phyloP scores from a whole-genome alignment of 2,888 invertebrate species.

The Tuta absoluta region DNA sequence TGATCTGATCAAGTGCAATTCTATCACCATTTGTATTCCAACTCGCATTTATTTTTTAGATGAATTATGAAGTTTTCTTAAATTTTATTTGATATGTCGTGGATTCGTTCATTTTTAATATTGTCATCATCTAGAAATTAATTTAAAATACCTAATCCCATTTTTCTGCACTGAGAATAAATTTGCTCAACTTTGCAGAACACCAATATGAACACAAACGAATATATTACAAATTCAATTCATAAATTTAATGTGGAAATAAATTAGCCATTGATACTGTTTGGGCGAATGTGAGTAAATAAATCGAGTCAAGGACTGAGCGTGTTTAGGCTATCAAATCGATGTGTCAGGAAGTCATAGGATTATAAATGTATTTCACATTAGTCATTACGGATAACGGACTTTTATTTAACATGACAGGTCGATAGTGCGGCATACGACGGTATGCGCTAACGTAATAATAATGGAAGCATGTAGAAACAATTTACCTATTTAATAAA shows the following conservation, averaged over 20 bases:
- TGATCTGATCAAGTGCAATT: constrained; percentile 52
- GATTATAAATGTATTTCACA: constrained; percentile 57
- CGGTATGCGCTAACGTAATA: constrained; percentile 53
- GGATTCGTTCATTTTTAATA: constrained; percentile 8
- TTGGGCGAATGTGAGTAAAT: constrained; percentile 47
- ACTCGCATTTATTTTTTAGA: constrained; percentile 51
- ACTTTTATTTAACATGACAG: constrained; percentile 52
- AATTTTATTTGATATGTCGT: constrained; percentile 11
- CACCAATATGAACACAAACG: constrained; percentile 12
- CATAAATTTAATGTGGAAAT: constrained; percentile 13
- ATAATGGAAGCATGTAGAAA: constrained; percentile 68
- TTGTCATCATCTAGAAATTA: constrained; percentile 15
- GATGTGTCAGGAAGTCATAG: constrained; percentile 50
- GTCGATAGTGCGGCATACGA: constrained; percentile 45
- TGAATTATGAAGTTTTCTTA: constrained; percentile 18
- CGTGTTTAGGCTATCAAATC: constrained; percentile 53
- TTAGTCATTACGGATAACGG: constrained; percentile 38
- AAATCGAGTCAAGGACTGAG: constrained; percentile 67
- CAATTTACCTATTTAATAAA: constrained; percentile 75
- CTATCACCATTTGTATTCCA: constrained; percentile 49
- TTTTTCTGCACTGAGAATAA: constrained; percentile 25
- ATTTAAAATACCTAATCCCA: background rate
- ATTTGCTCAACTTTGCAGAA: constrained; percentile 28
- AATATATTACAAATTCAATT: background rate
- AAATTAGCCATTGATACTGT: constrained; percentile 53